phyloP scores from a whole-genome alignment of 2,797 vertebrate genomes.

The Choloepus didactylus region DNA sequence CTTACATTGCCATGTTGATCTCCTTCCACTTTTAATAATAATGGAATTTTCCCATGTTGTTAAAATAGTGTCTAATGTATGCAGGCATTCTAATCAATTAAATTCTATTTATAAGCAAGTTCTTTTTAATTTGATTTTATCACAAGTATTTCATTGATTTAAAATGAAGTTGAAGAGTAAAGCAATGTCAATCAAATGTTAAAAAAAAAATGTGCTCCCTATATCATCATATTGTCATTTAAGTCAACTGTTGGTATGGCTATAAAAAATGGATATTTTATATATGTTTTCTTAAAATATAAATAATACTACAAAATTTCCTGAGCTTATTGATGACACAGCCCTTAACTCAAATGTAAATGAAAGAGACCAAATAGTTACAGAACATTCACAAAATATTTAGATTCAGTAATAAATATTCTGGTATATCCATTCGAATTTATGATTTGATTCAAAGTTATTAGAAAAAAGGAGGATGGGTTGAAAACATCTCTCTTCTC shows the following conservation, averaged over 20 bases:
- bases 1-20: too few relatives aligned
- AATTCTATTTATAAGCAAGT: too few relatives aligned
- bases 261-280: not conserved
- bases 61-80: too few relatives aligned
- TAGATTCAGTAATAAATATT: not conserved
- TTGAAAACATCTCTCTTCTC: not conserved
- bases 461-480: not conserved
- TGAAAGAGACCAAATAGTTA: not conserved
- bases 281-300: not conserved
- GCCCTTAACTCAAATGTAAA: not conserved
- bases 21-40: too few relatives aligned
- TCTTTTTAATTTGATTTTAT: too few relatives aligned
- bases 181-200: too few relatives aligned
- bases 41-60: too few relatives aligned
- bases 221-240: not conserved
- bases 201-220: too few relatives aligned
- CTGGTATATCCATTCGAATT: not conserved
- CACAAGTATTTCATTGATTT: too few relatives aligned
- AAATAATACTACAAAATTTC: not conserved
- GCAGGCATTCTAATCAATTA: too few relatives aligned
- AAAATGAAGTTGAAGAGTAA: too few relatives aligned
- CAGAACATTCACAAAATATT: not conserved
- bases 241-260: not conserved
- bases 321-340: not conserved
- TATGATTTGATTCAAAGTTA: conserved; percentile 8